A percentile compares a stretch with the other conserved stretches of the same genome.
phyloP scores from a whole-genome alignment of 92 coral and sea anemone genomes.

The Chrysogorgia sp. region DNA sequence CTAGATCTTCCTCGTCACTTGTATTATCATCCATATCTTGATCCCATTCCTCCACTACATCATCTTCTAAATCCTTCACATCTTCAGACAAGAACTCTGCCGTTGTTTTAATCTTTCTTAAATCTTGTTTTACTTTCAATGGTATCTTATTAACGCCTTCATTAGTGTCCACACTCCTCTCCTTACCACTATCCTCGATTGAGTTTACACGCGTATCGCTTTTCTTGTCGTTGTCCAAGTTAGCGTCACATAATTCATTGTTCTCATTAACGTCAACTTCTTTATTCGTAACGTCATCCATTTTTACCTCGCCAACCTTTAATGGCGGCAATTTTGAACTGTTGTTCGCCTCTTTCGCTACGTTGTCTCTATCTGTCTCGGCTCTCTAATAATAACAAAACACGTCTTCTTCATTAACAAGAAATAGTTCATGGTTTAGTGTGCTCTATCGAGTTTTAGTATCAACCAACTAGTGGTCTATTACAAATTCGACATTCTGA shows the following conservation, averaged over 20 bases:
- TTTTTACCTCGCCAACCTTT: background rate
- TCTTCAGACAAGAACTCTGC: slow-evolving; percentile 90
- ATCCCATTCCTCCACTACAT: slow-evolving; percentile 21
- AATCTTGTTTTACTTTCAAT: slow-evolving; percentile 78
- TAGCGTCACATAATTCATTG: background rate
- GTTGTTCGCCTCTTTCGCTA: background rate
- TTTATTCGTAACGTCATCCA: background rate
- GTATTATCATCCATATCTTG: slow-evolving; percentile 10
- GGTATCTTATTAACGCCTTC: slow-evolving; percentile 5
- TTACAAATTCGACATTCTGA: no score
- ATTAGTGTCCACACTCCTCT: background rate
- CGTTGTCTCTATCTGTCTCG: background rate
- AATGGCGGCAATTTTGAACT: background rate
- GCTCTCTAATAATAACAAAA: background rate
- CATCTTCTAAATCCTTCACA: slow-evolving; percentile 65
- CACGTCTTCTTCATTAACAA: no score
- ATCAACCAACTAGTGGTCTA: no score
- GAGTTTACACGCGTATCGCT: background rate
- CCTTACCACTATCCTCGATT: background rate
- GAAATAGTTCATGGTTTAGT: no score
- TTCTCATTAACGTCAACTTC: background rate
- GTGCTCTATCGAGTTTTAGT: no score
- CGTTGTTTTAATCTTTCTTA: slow-evolving; percentile 72
- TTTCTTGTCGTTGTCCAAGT: background rate
- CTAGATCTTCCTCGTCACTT: slow-evolving; percentile 2